Conservation (phyloP, 2,888 invertebrate species). For the Lasioglossum villosulum region DNA sequence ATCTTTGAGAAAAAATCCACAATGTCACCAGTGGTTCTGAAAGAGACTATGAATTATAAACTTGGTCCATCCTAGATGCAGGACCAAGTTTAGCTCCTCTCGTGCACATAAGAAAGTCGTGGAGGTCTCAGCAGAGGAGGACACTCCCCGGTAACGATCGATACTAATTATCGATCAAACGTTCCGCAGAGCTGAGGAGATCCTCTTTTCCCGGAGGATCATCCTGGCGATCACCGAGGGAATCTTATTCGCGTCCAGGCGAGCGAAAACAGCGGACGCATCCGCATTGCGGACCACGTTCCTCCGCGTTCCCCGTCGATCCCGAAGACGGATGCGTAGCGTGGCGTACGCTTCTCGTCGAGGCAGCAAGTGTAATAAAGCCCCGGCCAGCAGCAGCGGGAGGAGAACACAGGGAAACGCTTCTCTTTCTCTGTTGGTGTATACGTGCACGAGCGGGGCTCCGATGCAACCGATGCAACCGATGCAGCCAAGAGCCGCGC, state of each 20-base stretch:
- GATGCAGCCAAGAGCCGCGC: constrained; percentile 16
- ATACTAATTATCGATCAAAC: not conserved
- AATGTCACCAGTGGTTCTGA: no score
- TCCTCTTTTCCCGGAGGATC: not conserved
- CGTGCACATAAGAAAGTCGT: not conserved
- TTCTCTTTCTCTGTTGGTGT: not conserved
- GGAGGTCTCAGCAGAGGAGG: not conserved
- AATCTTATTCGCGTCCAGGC: constrained; percentile 14
- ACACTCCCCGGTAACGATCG: not conserved
- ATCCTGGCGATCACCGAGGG: not conserved
- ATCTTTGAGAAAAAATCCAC: no score
- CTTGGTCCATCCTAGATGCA: not conserved
- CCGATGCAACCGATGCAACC: not conserved
- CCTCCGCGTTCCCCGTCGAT: constrained; percentile 47
- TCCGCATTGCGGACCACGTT: constrained; percentile 47
- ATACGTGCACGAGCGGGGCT: not conserved
- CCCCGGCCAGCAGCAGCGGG: constrained; percentile 52
- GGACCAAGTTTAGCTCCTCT: not conserved
- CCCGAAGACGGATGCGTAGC: constrained; percentile 67
- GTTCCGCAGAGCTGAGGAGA: not conserved
- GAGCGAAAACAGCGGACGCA: constrained; percentile 30
- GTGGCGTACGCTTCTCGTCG: constrained; percentile 72
- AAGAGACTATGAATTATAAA: no score
- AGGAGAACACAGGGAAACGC: not conserved
- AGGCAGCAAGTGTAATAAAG: constrained; percentile 76